Base-by-base conservation (phyloP, 2,797 vertebrate genomes). In the Arrhamphus sclerolepis region DNA sequence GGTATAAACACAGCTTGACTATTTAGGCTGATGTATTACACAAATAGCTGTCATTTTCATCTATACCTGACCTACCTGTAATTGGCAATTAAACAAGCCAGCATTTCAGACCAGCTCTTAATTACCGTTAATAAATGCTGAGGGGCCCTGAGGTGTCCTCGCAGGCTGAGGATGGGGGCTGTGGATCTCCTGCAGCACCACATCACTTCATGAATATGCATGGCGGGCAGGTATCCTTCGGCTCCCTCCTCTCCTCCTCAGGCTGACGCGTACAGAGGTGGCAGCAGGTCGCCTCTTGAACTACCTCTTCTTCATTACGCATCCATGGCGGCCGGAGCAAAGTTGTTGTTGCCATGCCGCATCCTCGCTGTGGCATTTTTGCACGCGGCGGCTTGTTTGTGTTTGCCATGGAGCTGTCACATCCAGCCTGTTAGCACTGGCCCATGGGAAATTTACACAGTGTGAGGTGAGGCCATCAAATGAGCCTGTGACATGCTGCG, bases 21-120 rank as follows among this genome's bases (percentile, higher is more conserved):
- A 84, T 89, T 88, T 77, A 79, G 72, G 78, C 77, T 84, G 72
- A 81, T 85, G 82, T 77, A 50, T 59, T 83, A 75, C 83, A 91
- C 81, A 91, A 89, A 88, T 88, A 88, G 82, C 82, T 87, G 87
- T 82, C 87, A 88, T 89, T 88, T 85, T 75, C 85, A 83, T 86
- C 85, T 77, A 86, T 85, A 89, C 79, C 89, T 88, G 85, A 85
- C 79, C 78, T 72, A 84, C 81, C 85, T 80, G 75, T 91, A 92
- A 92, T 92, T 92, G 87, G 66, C 87, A 92, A 93, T 92, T 92
- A 92, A 89, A 84, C 76, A 87, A 80, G 88, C 81, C 83, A 72
- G 83, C 73, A 63, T 85, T 85, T 89, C 89, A 83, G 86, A 83
- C 87, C 61, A 63, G 80, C 80, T 90, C 84, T 92, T 93, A 92